phyloP scores from a whole-genome alignment of 2,113 vertebrate species.

The Naja naja region DNA sequence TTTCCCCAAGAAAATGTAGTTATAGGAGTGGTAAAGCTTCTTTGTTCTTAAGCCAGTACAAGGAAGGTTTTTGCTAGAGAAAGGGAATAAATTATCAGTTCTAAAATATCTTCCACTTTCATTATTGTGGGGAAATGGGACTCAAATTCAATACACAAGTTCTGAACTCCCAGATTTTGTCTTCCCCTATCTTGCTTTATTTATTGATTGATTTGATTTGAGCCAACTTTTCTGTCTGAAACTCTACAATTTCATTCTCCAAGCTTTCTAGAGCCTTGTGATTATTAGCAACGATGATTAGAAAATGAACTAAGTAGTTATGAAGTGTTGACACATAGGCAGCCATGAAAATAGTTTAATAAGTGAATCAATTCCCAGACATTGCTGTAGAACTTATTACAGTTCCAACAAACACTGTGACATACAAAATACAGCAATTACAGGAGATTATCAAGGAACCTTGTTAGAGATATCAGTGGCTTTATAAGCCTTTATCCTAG shows the following conservation, averaged over 20 bases:
- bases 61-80: not conserved
- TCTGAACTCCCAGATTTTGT: not conserved
- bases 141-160: not conserved
- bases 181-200: not conserved
- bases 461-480: not conserved
- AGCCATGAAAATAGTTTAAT: not conserved
- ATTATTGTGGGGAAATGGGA: not conserved
- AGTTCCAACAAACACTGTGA: not conserved
- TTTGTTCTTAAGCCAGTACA: not conserved
- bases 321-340: not conserved
- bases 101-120: not conserved
- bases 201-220: not conserved
- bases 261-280: not conserved
- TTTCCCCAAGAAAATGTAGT: not conserved
- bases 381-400: not conserved
- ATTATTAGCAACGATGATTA: not conserved
- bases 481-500: not conserved
- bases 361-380: not conserved
- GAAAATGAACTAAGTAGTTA: not conserved
- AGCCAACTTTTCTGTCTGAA: not conserved
- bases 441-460: not conserved
- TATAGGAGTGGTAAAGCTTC: not conserved
- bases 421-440: not conserved
- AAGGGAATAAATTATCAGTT: not conserved
- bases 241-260: not conserved